Base-by-base conservation (phyloP, 1,140 invertebrate genomes). In the Thaumetopoea pityocampa region DNA sequence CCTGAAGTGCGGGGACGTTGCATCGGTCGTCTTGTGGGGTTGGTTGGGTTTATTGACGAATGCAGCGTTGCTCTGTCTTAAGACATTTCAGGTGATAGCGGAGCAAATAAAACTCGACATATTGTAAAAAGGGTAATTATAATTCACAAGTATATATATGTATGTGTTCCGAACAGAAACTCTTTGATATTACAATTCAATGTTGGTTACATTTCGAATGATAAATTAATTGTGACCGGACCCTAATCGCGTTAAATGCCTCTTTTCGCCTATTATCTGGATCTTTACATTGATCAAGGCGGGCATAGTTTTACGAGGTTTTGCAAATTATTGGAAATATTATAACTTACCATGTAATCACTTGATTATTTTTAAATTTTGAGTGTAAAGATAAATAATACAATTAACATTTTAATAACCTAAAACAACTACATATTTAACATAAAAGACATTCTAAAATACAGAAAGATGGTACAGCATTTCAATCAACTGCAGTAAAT, bases 351-450 rank as follows among this genome's bases (percentile, higher is more conserved):
- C 8, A 52, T 43, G 41, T 42, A 48, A 59, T 42, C 45, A 60
- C 43, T 58, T 61, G 51, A 57, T 70, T 59, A 58, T 49, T 50
- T 35, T 35, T 34, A 66, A 71, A 64, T 66, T 68, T 61, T 65
- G 57, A 67, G 66, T 74, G 64, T 79, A 80, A 70, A 72, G 61
- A 79, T 83, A 83, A 80, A 80, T 82, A 82, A 82, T 83, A 83
- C 69, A 77, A 78, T 73, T 76, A 73, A 79, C 56, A 71, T 74
- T 69, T 65, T 80, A 79, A 72, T 66, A 79, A 68, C 71, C 73
- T 83, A 83, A 68, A 80, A 69, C 58, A 56, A 82, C 74, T 81
- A 81, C 67, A 79, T 73, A 77, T 70, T 76, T 73, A 79, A 72
- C 67, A 78, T 71, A 79, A 49, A 47, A 65, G 64, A 74, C 66